Evolutionary conservation across 64 coral and sea anemone species (phyloP), one percentile per base, ranked within the genome.

Genomic region (Platygyra sinensis): DNA sequence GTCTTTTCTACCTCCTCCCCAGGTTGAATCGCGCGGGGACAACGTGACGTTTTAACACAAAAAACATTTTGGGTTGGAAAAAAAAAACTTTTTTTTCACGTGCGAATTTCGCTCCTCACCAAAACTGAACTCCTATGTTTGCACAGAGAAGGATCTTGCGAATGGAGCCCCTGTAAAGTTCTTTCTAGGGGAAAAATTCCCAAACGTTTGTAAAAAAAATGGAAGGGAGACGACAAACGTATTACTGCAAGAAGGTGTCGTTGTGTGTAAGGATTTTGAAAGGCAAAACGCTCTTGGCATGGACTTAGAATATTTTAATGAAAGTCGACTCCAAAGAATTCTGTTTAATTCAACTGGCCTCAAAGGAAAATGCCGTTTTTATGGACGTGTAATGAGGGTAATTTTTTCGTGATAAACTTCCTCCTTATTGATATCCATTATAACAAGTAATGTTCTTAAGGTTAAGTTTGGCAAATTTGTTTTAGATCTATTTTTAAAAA

Each of bases 291-390:
- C 83, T 8, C 60, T 97, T 54, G 95, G 95, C 0, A 87, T 97
- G 50, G 95, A 97, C 73, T 80, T 79, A 15, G 95, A 97, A 72
- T 78, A 72, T 36, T 72, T 25, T 72, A 72, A 78, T 75, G 20
- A 80, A 27, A 60, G 67, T n/a, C 78, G 25, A 20, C 71, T 71
- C 46, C 62, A 83, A 42, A 89, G 75, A 24, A 77, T 93, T n/a
- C 24, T 91, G 88, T 77, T 76, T 97, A 29, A 60, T 97, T 88
- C 92, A 97, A 78, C 67, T 96, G 60, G 95, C 95, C 38, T 82
- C 95, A 33, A 51, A 80, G 13, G 59, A 80, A 36, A 74, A 86
- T 29, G 72, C 95, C 19, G 60, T 94, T 60, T n/a, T 62, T 96
- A 76, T 96, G 95, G 95, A 88, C 86, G 22, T 88, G 92, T 64